Base-by-base conservation (phyloP, 2,113 vertebrate genomes). In the Cottus gobio region DNA sequence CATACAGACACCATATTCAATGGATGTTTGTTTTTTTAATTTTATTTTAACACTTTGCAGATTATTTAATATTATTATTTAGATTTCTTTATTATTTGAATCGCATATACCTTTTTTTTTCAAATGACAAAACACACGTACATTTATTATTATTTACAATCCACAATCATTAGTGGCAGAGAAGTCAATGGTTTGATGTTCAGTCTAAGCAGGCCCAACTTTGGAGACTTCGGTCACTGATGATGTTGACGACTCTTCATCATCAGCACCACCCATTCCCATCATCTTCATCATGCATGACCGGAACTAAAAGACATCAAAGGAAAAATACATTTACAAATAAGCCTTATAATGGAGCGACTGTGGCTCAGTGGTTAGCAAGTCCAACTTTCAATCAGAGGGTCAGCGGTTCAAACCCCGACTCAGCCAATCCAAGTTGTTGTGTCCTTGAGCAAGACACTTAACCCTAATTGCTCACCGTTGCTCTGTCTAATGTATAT, bases 181-280 rank as follows among this genome's bases (percentile, higher is more conserved):
- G 24, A 42, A 3, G 24, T 64, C n/a, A 36, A 37, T 22, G 56
- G 20, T 52, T 30, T 15, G 3, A 46, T 56, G 24, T 57, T 20
- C 0, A 30, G 62, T 78, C 70, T 88, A 92, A 67, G 88, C 90
- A 57, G 91, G 93, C 1, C 69, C 85, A 16, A 94, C 93, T 71
- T 93, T 94, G 71, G 94, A 95, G 71, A 95, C 93, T 90, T 95
- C 94, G 39, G 94, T 95, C 77, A 92, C 87, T 57, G 93, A 93
- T 30, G 87, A 87, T 36, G 90, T n/a, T 22, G 84, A 7, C 16
- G 94, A 87, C 2, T 88, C 67, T 1, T 95, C 94, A 4, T 95
- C 93, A 13, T 95, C 93, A 61, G 87, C 90, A n/a, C 75, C 85
- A 72, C 87, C 86, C 80, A 93, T 94, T 57, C 93, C 94, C 83